These are phyloP conservation scores for Bombus sylvicola DNA, from an alignment of 1,140 invertebrate species.

Conservation along the genomic window DNA sequence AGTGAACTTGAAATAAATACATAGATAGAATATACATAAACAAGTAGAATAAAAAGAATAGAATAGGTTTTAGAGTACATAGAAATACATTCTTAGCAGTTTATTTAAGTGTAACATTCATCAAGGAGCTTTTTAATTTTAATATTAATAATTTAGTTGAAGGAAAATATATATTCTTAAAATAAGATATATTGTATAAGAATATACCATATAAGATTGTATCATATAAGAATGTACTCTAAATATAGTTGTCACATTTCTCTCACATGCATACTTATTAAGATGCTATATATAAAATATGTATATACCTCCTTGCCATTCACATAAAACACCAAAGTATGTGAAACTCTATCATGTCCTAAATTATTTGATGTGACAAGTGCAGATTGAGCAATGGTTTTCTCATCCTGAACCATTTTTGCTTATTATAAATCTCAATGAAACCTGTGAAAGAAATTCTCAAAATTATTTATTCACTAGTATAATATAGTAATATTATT, in stretches of 20 bases:
- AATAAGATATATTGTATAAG: not conserved
- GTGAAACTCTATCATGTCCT: not conserved
- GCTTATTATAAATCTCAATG: not conserved
- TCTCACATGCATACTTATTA: not conserved
- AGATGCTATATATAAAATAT: not conserved
- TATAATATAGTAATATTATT: not conserved
- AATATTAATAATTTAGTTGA: not conserved
- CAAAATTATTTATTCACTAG: not conserved
- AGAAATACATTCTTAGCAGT: not conserved
- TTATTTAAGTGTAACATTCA: not conserved
- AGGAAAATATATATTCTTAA: not conserved
- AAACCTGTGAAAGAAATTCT: not conserved
- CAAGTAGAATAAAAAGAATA: not conserved
- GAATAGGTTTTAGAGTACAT: not conserved
- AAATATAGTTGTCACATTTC: not conserved
- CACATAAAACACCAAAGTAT: constrained; percentile 78
- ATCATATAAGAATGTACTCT: not conserved
- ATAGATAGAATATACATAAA: not conserved
- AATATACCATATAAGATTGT: not conserved
- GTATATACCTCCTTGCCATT: constrained; percentile 80
- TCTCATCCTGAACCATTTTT: not conserved
- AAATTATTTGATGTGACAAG: not conserved
- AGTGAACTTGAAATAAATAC: not conserved
- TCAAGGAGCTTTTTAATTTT: not conserved
- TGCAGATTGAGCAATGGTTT: not conserved